Evolutionary conservation across 2,113 vertebrate species (phyloP).

Genomic region (Misgurnus anguillicaudatus): DNA sequence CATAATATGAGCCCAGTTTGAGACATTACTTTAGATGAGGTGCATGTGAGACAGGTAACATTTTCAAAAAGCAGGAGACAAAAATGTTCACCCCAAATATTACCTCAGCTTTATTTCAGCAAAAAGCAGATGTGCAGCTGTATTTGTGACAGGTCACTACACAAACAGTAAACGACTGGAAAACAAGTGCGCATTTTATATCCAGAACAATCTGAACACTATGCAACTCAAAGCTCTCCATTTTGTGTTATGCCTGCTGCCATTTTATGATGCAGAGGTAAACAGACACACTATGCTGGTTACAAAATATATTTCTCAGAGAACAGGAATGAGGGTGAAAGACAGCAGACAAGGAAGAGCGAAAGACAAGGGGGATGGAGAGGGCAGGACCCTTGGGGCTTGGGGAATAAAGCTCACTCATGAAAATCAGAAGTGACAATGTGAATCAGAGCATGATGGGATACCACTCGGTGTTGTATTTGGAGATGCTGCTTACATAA

Average conservation of each 20-base stretch:
- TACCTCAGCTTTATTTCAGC: no score
- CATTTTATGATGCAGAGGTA: constrained; percentile 40
- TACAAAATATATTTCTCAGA: constrained; percentile 9
- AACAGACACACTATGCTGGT: constrained; percentile 14
- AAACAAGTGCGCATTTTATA: neutral
- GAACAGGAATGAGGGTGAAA: constrained; percentile 2
- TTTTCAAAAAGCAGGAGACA: no score
- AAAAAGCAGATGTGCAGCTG: neutral
- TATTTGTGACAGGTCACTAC: neutral
- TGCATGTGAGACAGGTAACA: no score
- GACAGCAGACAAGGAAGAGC: constrained; percentile 20
- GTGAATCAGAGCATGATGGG: constrained; percentile 46
- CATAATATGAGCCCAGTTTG: no score
- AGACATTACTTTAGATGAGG: no score
- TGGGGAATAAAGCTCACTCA: constrained; percentile 1
- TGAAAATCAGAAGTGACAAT: constrained; percentile 60
- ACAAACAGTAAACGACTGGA: neutral
- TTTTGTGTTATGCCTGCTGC: constrained; percentile 35
- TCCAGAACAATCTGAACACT: neutral
- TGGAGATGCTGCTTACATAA: neutral
- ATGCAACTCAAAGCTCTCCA: constrained; percentile 23
- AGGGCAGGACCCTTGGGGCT: constrained; percentile 17
- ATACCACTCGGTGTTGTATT: constrained; percentile 10
- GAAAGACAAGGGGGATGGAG: constrained; percentile 6
- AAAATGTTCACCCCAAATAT: neutral